Conservation (phyloP, 2,113 vertebrate genomes). For the Synodontis membranacea region DNA sequence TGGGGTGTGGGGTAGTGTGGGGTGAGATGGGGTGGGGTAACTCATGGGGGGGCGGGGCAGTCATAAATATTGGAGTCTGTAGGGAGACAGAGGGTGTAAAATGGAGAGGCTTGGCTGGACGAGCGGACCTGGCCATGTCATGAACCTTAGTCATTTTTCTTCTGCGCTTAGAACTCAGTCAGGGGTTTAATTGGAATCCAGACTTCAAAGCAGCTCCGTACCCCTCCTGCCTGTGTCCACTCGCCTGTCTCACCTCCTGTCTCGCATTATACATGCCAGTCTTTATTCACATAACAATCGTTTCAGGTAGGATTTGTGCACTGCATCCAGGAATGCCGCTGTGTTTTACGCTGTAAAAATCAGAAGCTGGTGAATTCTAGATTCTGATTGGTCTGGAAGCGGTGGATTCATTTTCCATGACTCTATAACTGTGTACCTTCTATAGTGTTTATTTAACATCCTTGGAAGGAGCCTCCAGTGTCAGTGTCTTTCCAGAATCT, state of each 20-base stretch:
- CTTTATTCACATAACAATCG: conserved; percentile 2
- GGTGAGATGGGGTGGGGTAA: conserved; percentile 42
- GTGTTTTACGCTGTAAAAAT: background rate
- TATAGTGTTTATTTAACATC: background rate
- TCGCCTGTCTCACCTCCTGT: conserved; percentile 38
- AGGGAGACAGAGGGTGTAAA: conserved; percentile 87
- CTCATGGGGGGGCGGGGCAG: conserved; percentile 59
- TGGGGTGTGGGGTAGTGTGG: conserved; percentile 66
- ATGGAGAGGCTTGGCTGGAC: conserved; percentile 82
- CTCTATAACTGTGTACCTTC: background rate
- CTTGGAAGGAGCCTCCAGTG: background rate
- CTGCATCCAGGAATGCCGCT: background rate
- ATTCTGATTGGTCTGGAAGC: background rate
- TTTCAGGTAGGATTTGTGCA: conserved; percentile 15
- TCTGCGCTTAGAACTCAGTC: conserved; percentile 97
- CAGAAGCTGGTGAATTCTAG: background rate
- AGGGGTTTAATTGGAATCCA: conserved; percentile 99
- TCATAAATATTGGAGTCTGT: conserved; percentile 86
- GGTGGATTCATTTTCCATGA: background rate
- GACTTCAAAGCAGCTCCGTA: conserved; percentile 97
- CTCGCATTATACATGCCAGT: conserved; percentile 11
- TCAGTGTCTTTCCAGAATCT: background rate
- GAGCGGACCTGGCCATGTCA: conserved; percentile 88
- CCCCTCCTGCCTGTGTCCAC: conserved; percentile 72
- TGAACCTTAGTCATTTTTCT: conserved; percentile 95